phyloP scores from a whole-genome alignment of 2,797 vertebrate species.

The Saxicola maurus region DNA sequence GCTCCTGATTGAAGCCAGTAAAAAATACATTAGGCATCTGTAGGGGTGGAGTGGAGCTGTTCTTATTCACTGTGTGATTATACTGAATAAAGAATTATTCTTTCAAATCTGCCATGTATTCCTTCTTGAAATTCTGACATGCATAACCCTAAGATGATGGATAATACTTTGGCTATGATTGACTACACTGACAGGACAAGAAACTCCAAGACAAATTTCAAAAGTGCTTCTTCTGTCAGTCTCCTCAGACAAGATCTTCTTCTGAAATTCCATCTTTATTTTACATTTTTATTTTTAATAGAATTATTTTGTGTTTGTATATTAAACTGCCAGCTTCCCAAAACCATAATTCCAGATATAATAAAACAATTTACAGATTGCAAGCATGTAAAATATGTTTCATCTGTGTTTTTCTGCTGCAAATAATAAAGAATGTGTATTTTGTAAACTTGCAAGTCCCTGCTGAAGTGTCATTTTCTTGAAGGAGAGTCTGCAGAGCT shows the following conservation, averaged over 20 bases:
- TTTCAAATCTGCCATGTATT: neutral
- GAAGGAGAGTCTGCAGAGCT: neutral
- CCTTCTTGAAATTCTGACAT: neutral
- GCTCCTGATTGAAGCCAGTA: neutral
- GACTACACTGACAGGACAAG: neutral
- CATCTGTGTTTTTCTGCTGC: neutral
- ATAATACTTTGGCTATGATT: neutral
- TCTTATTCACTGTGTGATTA: neutral
- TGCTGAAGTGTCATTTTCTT: neutral
- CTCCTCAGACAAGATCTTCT: neutral
- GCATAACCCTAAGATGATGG: neutral
- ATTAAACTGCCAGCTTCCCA: neutral
- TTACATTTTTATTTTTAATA: neutral
- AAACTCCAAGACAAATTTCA: neutral
- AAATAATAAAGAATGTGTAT: neutral
- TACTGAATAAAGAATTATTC: neutral
- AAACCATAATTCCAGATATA: neutral
- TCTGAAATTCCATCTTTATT: neutral
- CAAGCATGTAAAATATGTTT: neutral
- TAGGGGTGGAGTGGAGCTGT: neutral
- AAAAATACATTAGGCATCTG: neutral
- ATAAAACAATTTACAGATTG: neutral
- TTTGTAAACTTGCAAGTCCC: neutral
- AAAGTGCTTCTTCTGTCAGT: neutral
- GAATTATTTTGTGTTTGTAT: neutral